Base-by-base conservation (phyloP, 2,888 invertebrate species). In the Tipula confusa region DNA sequence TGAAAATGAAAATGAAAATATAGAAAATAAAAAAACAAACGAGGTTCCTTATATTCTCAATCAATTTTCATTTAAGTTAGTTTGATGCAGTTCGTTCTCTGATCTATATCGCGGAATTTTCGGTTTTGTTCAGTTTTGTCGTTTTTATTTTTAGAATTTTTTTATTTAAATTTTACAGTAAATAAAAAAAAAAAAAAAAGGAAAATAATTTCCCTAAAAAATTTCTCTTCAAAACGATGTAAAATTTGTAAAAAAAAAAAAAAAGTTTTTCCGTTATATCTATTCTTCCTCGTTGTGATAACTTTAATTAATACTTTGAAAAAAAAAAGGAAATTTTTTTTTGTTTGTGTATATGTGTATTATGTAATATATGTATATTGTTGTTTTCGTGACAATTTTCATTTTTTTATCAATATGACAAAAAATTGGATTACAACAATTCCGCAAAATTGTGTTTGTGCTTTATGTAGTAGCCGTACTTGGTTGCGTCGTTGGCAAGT, bases 81-180 rank as follows among this genome's bases (percentile, higher is more conserved):
- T 64, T 64, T 18, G 64, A 64, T 64, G 64, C 64, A 64, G 64
- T 64, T 24, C 18, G 64, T 64, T 64, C 64, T 64, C 64, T 64
- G 64, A 64, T 64, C 64, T 64, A 64, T 64, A 64, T 64, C 64
- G n/a, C n/a, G 64, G 64, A 64, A 64, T 64, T 64, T 64, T 64
- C 64, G 64, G 64, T 64, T 64, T 24, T 24, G 64, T 64, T 64
- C 24, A 24, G 24, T 64, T 64, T 64, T 64, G 64, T 64, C 64
- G 64, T 64, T 64, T 64, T 24, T 64, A 64, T 64, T 64, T 64
- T 64, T 7, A 64, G 24, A 64, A 64, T 18, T 64, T 43, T 43
- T n/a, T n/a, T n/a, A n/a, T n/a, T 24, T 64, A 24, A 64, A 24
- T 64, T 64, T 18, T 24, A 64, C 64, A 24, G 9, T 64, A 64